Evolutionary conservation across 2,113 vertebrate species (phyloP).

Genomic region (Mustelus asterias): DNA sequence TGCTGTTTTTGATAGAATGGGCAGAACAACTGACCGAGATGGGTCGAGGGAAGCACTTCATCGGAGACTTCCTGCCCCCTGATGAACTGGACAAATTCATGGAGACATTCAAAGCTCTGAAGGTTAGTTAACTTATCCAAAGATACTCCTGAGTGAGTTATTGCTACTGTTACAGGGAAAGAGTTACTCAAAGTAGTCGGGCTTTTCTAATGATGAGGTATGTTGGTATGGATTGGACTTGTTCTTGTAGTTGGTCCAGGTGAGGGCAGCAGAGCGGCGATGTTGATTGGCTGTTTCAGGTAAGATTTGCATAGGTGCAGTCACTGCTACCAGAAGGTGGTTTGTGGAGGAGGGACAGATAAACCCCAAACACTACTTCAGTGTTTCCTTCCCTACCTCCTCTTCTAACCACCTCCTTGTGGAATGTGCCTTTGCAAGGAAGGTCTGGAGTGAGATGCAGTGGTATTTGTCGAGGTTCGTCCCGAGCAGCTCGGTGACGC

Average conservation of each 20-base stretch:
- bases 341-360: too few relatives aligned
- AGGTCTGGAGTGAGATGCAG: too few relatives aligned
- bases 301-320: too few relatives aligned
- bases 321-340: too few relatives aligned
- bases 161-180: not conserved
- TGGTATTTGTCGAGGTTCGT: too few relatives aligned
- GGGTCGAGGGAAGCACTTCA: slow-evolving; percentile 96
- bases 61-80: slow-evolving; percentile 89
- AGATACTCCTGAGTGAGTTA: not conserved
- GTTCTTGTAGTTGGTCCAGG: too few relatives aligned
- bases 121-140: slow-evolving; percentile 59
- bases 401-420: too few relatives aligned
- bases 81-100: slow-evolving; percentile 97
- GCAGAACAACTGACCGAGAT: slow-evolving; percentile 94
- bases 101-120: slow-evolving; percentile 95
- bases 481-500: too few relatives aligned
- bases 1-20: slow-evolving; percentile 70
- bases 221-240: not conserved
- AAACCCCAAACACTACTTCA: too few relatives aligned
- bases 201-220: not conserved
- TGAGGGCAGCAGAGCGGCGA: not conserved
- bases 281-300: not conserved
- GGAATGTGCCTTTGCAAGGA: too few relatives aligned
- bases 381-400: too few relatives aligned
- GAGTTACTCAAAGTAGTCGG: not conserved